phyloP scores from a whole-genome alignment of 2,888 invertebrate species.

The Calameuta idolon region DNA sequence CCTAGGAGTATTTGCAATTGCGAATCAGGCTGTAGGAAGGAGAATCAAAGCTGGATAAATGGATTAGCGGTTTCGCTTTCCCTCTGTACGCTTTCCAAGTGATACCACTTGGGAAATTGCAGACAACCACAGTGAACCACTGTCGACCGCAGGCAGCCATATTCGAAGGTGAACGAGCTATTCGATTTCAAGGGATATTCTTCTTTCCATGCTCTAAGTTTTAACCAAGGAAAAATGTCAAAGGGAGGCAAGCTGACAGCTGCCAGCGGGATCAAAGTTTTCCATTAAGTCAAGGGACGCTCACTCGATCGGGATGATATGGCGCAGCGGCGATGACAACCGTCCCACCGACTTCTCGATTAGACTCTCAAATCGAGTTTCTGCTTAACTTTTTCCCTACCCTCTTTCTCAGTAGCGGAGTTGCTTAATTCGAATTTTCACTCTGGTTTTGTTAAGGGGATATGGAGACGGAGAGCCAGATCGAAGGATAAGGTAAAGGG shows the following conservation, averaged over 20 bases:
- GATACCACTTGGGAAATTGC: not conserved
- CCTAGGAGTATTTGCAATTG: not conserved
- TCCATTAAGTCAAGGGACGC: not conserved
- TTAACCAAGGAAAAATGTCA: not conserved
- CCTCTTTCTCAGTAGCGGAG: not conserved
- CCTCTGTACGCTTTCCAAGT: not conserved
- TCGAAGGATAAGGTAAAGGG: not conserved
- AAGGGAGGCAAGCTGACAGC: not conserved
- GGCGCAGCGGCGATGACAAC: not conserved
- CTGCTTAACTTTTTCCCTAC: not conserved
- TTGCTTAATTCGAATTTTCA: not conserved
- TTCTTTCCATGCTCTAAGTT: not conserved
- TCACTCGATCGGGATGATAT: not conserved
- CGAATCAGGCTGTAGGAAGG: not conserved
- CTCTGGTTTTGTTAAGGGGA: not conserved
- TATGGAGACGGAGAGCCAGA: not conserved
- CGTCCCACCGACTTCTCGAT: not conserved
- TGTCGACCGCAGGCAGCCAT: not conserved
- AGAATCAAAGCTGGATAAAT: not conserved
- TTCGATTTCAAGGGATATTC: not conserved
- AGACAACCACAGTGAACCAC: not conserved
- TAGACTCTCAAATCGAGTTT: not conserved
- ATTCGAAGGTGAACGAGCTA: not conserved
- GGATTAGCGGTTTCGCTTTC: not conserved
- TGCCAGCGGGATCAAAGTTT: not conserved